Evolutionary conservation across 2,888 invertebrate genomes (phyloP).

Genomic region (Emmelina monodactyla): DNA sequence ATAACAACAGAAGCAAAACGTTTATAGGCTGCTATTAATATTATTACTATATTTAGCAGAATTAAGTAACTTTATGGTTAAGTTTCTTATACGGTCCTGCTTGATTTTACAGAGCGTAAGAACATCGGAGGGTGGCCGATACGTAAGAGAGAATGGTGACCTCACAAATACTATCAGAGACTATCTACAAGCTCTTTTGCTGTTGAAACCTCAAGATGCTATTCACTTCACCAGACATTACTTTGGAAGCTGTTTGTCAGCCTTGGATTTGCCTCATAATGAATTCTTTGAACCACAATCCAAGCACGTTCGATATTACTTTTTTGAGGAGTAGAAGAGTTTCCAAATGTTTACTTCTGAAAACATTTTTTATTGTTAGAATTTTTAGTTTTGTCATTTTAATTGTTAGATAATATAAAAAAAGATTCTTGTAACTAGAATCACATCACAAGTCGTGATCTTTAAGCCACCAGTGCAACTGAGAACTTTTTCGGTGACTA

Average conservation of each 20-base stretch:
- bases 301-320: slow-evolving; percentile 49
- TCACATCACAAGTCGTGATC: too few species aligned
- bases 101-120: slow-evolving; percentile 41
- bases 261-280: slow-evolving; percentile 52
- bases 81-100: too few species aligned
- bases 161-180: slow-evolving; percentile 65
- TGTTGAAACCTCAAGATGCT: slow-evolving; percentile 65
- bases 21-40: too few species aligned
- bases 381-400: background rate
- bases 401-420: too few species aligned
- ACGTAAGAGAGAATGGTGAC: slow-evolving; percentile 64
- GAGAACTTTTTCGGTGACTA: too few species aligned
- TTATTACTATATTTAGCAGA: too few species aligned
- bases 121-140: slow-evolving; percentile 61
- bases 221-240: slow-evolving; percentile 64
- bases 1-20: too few species aligned
- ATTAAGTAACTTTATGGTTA: too few species aligned
- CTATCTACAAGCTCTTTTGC: slow-evolving; percentile 66
- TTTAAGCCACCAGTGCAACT: too few species aligned
- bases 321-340: slow-evolving; percentile 38
- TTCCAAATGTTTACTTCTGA: background rate
- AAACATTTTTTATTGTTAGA: background rate
- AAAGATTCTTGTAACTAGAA: too few species aligned
- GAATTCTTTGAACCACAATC: slow-evolving; percentile 51
- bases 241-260: slow-evolving; percentile 54